Conservation (phyloP, 2,113 vertebrate genomes). For the Labrus mixtus region DNA sequence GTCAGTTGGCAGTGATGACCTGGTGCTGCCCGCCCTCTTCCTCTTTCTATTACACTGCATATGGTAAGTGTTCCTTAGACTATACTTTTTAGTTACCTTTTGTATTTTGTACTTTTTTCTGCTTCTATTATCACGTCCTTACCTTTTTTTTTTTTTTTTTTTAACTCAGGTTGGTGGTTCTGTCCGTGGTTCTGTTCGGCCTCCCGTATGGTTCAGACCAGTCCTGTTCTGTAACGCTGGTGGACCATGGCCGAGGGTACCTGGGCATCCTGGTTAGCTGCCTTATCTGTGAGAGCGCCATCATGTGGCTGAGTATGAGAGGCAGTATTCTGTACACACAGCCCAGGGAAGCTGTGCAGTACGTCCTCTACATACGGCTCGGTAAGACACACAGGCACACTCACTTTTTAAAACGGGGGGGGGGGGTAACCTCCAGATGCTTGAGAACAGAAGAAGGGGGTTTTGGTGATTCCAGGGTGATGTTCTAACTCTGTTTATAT, state of each 20-base stretch:
- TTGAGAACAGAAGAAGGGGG: neutral
- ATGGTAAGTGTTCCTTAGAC: conserved; percentile 82
- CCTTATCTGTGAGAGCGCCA: conserved; percentile 97
- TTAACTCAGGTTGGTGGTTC: conserved; percentile 92
- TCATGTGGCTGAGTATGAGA: conserved; percentile 99
- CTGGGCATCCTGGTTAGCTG: conserved; percentile 98
- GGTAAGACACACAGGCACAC: conserved; percentile 83
- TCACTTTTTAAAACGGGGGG: no score
- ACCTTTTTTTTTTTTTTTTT: neutral
- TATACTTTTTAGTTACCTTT: neutral
- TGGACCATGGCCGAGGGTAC: conserved; percentile 98
- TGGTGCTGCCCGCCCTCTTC: conserved; percentile 97
- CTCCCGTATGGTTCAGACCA: conserved; percentile 93
- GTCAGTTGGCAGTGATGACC: conserved; percentile 99
- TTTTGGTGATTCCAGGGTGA: conserved; percentile 2
- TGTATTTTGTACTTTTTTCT: neutral
- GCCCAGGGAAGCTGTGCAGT: conserved; percentile 97
- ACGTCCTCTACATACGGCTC: conserved; percentile 97
- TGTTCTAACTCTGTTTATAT: conserved; percentile 24
- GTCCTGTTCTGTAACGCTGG: conserved; percentile 95
- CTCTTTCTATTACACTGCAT: conserved; percentile 97
- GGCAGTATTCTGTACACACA: conserved; percentile 99
- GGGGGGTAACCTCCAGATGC: neutral
- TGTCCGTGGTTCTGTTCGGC: conserved; percentile 98
- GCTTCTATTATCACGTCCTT: no score